phyloP scores from a whole-genome alignment of 2,888 invertebrate species.

The Dastarcus helophoroides region DNA sequence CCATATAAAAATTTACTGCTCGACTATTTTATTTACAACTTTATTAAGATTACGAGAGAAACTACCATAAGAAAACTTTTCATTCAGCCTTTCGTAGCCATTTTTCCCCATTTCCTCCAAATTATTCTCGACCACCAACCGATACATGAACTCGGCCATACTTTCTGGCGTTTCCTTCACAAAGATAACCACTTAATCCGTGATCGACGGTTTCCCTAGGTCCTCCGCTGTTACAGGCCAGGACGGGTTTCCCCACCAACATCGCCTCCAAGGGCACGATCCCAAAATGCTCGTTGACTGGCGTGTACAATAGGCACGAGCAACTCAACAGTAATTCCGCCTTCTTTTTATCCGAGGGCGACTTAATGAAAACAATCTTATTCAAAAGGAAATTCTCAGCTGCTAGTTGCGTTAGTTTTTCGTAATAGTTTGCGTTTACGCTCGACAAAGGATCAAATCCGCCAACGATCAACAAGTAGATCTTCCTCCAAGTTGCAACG shows the following conservation, averaged over 20 bases:
- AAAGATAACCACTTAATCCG: conserved; percentile 70
- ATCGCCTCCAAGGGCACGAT: conserved; percentile 99
- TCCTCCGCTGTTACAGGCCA: conserved; percentile 92
- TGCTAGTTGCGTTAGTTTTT: conserved; percentile 59
- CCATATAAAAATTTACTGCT: too few relatives aligned
- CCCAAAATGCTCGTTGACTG: conserved; percentile 95
- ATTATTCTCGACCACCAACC: conserved; percentile 48
- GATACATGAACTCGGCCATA: conserved; percentile 68
- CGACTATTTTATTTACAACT: conserved; percentile 23
- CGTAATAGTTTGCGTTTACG: conserved; percentile 79
- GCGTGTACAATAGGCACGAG: conserved; percentile 84
- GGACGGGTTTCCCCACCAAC: conserved; percentile 85
- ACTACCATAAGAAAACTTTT: conserved; percentile 72
- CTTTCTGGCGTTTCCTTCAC: conserved; percentile 54
- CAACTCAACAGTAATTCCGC: conserved; percentile 62
- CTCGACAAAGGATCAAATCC: conserved; percentile 84
- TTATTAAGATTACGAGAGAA: conserved; percentile 60
- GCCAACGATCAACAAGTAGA: conserved; percentile 88
- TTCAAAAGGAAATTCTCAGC: conserved; percentile 52
- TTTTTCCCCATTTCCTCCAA: conserved; percentile 59
- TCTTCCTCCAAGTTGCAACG: conserved; percentile 47
- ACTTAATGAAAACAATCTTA: conserved; percentile 73
- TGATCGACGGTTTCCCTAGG: conserved; percentile 85
- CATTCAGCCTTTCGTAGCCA: conserved; percentile 63
- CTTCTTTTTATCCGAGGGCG: conserved; percentile 79